Conservation (phyloP, 2,113 vertebrate species). For the Willisornis vidua region DNA sequence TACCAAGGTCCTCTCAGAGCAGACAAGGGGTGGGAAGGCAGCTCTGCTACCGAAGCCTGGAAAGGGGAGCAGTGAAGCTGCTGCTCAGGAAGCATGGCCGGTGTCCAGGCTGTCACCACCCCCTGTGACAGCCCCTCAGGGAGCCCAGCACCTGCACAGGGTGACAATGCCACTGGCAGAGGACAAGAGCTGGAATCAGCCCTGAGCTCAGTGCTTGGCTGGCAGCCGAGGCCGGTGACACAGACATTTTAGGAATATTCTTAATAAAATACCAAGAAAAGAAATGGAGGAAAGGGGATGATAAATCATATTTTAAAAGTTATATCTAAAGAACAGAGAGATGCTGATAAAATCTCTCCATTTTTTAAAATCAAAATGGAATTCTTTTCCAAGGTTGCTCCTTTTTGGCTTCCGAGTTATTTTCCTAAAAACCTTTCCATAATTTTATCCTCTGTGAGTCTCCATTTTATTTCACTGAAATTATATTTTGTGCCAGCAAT, state of each 20-base stretch:
- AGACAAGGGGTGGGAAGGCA: neutral
- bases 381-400: neutral
- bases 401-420: neutral
- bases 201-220: neutral
- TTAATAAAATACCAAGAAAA: neutral
- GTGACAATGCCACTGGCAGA: neutral
- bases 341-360: accelerated
- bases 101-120: neutral
- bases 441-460: neutral
- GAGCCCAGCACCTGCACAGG: neutral
- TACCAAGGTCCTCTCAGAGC: neutral
- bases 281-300: neutral
- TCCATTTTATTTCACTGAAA: neutral
- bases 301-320: neutral
- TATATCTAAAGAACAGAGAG: neutral
- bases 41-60: neutral
- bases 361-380: neutral
- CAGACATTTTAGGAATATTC: neutral
- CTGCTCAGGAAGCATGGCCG: neutral
- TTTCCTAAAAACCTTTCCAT: neutral
- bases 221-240: neutral
- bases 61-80: neutral
- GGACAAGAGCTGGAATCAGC: neutral
- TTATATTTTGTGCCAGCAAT: neutral
- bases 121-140: neutral